A percentile compares a stretch with the other conserved stretches of the same genome.
These are phyloP conservation scores for Tigriopus japonicus DNA, from an alignment of 1,140 invertebrate genomes.

Conservation along the genomic window DNA sequence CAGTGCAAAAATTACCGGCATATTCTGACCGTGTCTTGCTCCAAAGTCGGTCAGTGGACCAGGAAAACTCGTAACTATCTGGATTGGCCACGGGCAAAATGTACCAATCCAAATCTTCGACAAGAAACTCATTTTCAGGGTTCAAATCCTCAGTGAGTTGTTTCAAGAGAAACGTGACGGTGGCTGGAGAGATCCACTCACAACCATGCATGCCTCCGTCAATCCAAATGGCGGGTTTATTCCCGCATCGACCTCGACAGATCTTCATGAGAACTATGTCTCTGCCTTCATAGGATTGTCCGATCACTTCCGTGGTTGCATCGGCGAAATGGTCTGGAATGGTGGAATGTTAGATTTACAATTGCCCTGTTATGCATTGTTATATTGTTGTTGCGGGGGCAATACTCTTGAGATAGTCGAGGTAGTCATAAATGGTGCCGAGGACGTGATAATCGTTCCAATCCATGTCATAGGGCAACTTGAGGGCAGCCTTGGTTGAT, in stretches of 20 bases:
- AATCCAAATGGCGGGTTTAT: constrained; percentile 37
- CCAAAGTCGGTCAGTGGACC: constrained; percentile 1
- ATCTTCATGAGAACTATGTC: constrained; percentile 46
- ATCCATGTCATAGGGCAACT: constrained; percentile 19
- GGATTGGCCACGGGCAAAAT: constrained; percentile 62
- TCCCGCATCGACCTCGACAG: constrained; percentile 27
- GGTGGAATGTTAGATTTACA: too few species aligned
- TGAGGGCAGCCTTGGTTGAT: not conserved
- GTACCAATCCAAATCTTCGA: constrained; percentile 62
- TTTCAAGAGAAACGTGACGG: constrained; percentile 58
- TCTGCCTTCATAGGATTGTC: constrained; percentile 41
- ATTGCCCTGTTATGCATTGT: too few species aligned
- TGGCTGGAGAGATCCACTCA: constrained; percentile 78
- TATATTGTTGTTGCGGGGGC: too few species aligned
- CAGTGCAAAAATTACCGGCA: constrained; percentile 33
- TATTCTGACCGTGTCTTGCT: constrained; percentile 8
- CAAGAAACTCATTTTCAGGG: constrained; percentile 37
- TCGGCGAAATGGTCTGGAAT: too few species aligned
- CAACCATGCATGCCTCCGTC: constrained; percentile 35
- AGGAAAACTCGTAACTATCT: constrained; percentile 64
- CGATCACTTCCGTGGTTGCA: constrained; percentile 35
- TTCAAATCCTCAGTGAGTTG: constrained; percentile 40
- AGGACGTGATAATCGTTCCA: constrained; percentile 23
- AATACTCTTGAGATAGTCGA: constrained; percentile 41
- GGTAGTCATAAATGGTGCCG: constrained; percentile 45